Conservation (phyloP, 2,888 invertebrate species). For the Lithophane socia region DNA sequence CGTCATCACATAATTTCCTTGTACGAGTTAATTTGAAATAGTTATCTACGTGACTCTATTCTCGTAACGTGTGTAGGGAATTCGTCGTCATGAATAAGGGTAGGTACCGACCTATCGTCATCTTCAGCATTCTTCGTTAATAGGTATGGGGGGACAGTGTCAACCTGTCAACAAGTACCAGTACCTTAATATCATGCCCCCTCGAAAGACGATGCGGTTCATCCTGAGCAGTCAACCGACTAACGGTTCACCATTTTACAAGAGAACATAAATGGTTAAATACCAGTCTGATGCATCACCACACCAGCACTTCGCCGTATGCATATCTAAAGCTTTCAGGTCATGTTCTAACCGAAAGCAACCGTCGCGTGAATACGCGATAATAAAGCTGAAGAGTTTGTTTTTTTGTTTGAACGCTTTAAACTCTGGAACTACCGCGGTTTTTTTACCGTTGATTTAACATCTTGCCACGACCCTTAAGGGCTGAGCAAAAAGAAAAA, state of each 20-base stretch:
- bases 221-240: too few species aligned
- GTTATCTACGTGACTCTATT: slow-evolving; percentile 18
- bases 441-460: too few species aligned
- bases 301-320: neutral
- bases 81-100: slow-evolving; percentile 13
- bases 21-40: slow-evolving; percentile 3
- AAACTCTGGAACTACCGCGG: too few species aligned
- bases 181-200: too few species aligned
- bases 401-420: too few species aligned
- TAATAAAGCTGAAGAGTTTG: too few species aligned
- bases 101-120: neutral
- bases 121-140: too few species aligned
- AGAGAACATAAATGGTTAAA: neutral
- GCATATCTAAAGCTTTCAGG: neutral
- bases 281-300: neutral
- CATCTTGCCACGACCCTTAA: too few species aligned
- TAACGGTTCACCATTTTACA: neutral
- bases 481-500: too few species aligned
- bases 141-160: too few species aligned
- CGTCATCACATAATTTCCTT: slow-evolving; percentile 28
- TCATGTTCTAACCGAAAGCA: neutral
- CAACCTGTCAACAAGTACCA: too few species aligned
- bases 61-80: slow-evolving; percentile 8
- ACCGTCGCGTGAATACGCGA: neutral
- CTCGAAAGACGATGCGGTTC: too few species aligned